These are phyloP conservation scores for Hydractinia echinata DNA, from an alignment of 30 jellyfish, hydroid and myxozoan genomes.

Conservation along the genomic window DNA sequence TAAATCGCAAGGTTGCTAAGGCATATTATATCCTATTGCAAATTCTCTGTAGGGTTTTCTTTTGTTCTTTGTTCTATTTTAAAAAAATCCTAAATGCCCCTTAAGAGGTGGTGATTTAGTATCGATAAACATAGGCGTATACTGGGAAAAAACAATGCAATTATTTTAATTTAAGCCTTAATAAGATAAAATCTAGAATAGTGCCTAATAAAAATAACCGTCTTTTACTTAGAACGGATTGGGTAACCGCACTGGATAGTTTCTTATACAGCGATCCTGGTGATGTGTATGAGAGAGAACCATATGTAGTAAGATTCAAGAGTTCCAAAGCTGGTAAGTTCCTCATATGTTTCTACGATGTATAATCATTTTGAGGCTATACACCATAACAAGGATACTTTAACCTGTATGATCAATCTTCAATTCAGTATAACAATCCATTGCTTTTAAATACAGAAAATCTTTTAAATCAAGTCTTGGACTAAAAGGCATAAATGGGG, in stretches of 20 bases:
- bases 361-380: background rate
- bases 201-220: too few relatives aligned
- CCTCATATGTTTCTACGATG: background rate
- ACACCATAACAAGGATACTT: background rate
- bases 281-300: conserved; percentile 77
- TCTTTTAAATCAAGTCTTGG: too few relatives aligned
- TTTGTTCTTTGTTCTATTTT: too few relatives aligned
- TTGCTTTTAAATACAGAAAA: too few relatives aligned
- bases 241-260: conserved; percentile 16
- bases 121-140: too few relatives aligned
- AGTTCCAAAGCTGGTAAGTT: conserved; percentile 42
- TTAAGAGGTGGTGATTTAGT: too few relatives aligned
- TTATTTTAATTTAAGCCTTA: background rate
- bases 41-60: too few relatives aligned
- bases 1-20: too few relatives aligned
- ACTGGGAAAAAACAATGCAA: background rate
- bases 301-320: conserved; percentile 55
- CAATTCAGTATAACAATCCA: background rate
- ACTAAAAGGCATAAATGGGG: too few relatives aligned
- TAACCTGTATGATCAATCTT: background rate
- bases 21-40: too few relatives aligned
- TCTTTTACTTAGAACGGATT: background rate
- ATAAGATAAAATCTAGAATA: too few relatives aligned
- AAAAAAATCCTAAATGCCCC: too few relatives aligned
- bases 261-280: conserved; percentile 46